These are phyloP conservation scores for Phylloscopus trochiloides DNA, from an alignment of 2,113 vertebrate species.

Conservation along the genomic window DNA sequence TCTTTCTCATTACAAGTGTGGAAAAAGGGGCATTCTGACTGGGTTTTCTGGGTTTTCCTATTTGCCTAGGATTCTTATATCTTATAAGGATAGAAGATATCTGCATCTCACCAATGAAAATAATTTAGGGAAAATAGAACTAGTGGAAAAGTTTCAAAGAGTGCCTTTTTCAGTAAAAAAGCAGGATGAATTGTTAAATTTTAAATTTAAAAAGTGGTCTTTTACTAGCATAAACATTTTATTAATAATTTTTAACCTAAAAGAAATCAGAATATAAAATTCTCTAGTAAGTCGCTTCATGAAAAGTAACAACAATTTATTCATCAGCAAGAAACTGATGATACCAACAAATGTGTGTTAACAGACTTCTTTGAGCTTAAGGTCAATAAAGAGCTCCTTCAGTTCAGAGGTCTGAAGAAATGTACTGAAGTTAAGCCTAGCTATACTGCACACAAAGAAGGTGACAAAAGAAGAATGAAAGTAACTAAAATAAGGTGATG, in stretches of 20 bases:
- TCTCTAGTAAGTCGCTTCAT: neutral
- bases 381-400: neutral
- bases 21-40: neutral
- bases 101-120: neutral
- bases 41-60: neutral
- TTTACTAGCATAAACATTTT: neutral
- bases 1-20: neutral
- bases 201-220: neutral
- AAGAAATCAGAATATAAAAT: neutral
- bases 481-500: neutral
- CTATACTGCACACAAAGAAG: neutral
- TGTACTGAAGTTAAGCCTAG: neutral
- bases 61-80: neutral
- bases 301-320: neutral
- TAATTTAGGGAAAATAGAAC: neutral
- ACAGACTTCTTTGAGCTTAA: neutral
- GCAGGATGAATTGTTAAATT: neutral
- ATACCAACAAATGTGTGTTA: neutral
- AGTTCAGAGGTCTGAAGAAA: neutral
- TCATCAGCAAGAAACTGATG: neutral
- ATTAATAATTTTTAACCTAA: neutral
- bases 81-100: neutral
- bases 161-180: neutral
- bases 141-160: neutral
- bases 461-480: neutral